Conservation (phyloP, 2,797 vertebrate species). For the Scyliorhinus canicula region DNA sequence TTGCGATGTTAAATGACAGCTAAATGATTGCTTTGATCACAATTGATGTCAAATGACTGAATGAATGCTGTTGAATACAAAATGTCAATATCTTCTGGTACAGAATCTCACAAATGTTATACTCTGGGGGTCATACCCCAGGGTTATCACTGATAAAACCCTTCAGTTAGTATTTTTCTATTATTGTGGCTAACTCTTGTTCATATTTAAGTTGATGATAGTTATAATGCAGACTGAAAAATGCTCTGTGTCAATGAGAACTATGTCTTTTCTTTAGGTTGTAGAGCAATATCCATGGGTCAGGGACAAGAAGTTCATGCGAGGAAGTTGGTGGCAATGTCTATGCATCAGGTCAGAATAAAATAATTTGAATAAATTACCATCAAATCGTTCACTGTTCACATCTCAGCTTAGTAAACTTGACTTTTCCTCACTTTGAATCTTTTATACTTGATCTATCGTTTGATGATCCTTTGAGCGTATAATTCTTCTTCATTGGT, state of each 20-base stretch:
- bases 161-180: background rate
- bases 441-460: no score
- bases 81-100: background rate
- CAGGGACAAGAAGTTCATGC: conserved; percentile 78
- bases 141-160: background rate
- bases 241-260: background rate
- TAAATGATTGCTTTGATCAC: no score
- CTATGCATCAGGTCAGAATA: conserved; percentile 62
- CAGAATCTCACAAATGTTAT: background rate
- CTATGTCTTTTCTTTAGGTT: conserved; percentile 53
- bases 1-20: no score
- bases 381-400: no score
- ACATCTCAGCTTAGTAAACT: no score
- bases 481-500: no score
- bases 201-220: background rate
- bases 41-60: no score
- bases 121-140: background rate
- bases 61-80: no score
- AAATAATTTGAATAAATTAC: background rate
- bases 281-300: conserved; percentile 72
- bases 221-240: background rate
- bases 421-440: no score
- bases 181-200: background rate
- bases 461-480: no score
- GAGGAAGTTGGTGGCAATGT: conserved; percentile 63